These are phyloP conservation scores for Cyphomyrus discorhynchus DNA, from an alignment of 2,113 vertebrate genomes.

Conservation along the genomic window DNA sequence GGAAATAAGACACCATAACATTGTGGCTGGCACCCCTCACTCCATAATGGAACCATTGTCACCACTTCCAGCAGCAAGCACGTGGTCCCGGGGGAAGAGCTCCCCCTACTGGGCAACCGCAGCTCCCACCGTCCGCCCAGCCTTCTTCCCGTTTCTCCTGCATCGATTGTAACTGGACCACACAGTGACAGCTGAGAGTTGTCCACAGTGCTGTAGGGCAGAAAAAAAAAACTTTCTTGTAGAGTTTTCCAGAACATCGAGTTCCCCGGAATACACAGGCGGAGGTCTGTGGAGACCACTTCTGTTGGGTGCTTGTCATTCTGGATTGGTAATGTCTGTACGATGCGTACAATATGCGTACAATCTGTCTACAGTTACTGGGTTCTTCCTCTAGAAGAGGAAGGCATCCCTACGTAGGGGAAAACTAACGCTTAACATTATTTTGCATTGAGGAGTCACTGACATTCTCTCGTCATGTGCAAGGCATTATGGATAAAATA, in stretches of 20 bases:
- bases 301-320: background rate
- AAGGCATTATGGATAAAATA: background rate
- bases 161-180: background rate
- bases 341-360: background rate
- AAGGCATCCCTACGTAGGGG: background rate
- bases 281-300: background rate
- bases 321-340: background rate
- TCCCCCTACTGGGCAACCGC: slow-evolving; percentile 57
- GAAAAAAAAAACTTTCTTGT: background rate
- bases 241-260: background rate
- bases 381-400: background rate
- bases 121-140: slow-evolving; percentile 32
- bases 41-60: slow-evolving; percentile 61
- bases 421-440: background rate
- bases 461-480: background rate
- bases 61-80: slow-evolving; percentile 17
- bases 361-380: background rate
- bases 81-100: slow-evolving; percentile 35
- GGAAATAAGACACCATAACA: slow-evolving; percentile 56
- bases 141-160: background rate
- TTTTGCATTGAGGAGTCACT: background rate
- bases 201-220: background rate
- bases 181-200: background rate
- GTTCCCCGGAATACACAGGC: background rate
- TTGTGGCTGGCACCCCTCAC: slow-evolving; percentile 50